Base-by-base conservation (phyloP, 2,888 invertebrate species). In the Hetaerina titia region DNA sequence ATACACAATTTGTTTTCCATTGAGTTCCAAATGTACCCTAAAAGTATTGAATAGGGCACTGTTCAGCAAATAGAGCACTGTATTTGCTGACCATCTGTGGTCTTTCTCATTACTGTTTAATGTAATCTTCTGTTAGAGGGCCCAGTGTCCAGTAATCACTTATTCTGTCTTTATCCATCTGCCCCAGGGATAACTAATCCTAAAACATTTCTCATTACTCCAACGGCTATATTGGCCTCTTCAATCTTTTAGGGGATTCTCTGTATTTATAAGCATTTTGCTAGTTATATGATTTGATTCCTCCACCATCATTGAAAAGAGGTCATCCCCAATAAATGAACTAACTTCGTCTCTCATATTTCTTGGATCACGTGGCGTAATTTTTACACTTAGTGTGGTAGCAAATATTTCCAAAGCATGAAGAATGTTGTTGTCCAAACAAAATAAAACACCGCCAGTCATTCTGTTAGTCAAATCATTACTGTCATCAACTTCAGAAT, bases 81-180 rank as follows among this genome's bases (percentile, higher is more conserved):
- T 88, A 45, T 95, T 95, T 94, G 95, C 95, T 19, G 95, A 58
- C 95, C 95, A 95, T 95, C 95, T 25, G 95, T 95, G 81, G 95
- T 95, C 94, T 95, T 95, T 94, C 95, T 94, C 94, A 95, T 94
- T 56, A 95, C 89, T 64, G 95, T 90, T 56, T 95, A 95, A 74
- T 95, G 94, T 69, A 95, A 9, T 7, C 19, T 64, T 64, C 64
- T 19, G 19, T 64, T 64, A 64, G 64, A 19, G 64, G 19, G 64
- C 13, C 19, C 13, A 64, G 64, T 64, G 64, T 19, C 64, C 64
- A 64, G 64, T 64, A 64, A 64, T 64, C 64, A 64, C 7, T 64
- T 19, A 64, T 64, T 64, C 64, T 15, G 64, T 15, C 64, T 64
- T 64, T 60, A 60, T 60, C 2, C 60, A 60, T 0, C 60, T 60